Percentiles rank a stretch among this genome's conserved stretches.
These are phyloP conservation scores for Acanthopagrus latus DNA, from an alignment of 2,797 vertebrate species.

Conservation along the genomic window DNA sequence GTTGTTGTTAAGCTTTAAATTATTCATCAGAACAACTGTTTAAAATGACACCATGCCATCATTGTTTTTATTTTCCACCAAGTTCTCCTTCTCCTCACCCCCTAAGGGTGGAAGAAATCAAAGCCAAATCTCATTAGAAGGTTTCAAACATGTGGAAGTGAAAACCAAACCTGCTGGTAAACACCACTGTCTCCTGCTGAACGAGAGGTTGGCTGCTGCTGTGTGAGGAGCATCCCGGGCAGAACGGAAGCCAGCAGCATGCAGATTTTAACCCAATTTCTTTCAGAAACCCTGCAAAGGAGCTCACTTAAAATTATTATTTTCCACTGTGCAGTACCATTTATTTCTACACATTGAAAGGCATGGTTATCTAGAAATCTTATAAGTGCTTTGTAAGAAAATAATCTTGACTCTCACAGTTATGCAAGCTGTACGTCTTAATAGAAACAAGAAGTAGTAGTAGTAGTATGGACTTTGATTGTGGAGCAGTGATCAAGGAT, in stretches of 20 bases:
- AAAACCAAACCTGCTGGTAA: constrained; percentile 67
- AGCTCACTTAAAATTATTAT: constrained; percentile 43
- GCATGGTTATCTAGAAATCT: constrained; percentile 33
- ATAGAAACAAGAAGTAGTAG: constrained; percentile 56
- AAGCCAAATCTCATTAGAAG: constrained; percentile 78
- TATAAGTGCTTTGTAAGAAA: constrained; percentile 31
- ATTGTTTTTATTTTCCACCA: constrained; percentile 68
- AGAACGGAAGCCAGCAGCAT: constrained; percentile 56
- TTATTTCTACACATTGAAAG: constrained; percentile 46
- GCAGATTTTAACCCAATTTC: constrained; percentile 71
- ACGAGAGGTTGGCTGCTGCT: constrained; percentile 59
- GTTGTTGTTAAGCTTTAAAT: constrained; percentile 58
- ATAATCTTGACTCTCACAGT: constrained; percentile 38
- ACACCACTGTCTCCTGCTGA: constrained; percentile 58
- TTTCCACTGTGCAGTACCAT: constrained; percentile 32
- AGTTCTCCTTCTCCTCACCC: constrained; percentile 45
- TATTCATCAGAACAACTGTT: constrained; percentile 78
- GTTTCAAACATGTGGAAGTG: constrained; percentile 67
- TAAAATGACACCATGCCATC: constrained; percentile 62
- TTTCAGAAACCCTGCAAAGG: constrained; percentile 32
- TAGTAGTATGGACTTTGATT: constrained; percentile 60
- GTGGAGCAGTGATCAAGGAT: constrained; percentile 53
- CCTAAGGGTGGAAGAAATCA: constrained; percentile 66
- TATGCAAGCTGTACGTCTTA: constrained; percentile 34
- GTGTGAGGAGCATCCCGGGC: constrained; percentile 40